Evolutionary conservation across 2,888 invertebrate genomes (phyloP).

Genomic region (Chrysodeixis includens): DNA sequence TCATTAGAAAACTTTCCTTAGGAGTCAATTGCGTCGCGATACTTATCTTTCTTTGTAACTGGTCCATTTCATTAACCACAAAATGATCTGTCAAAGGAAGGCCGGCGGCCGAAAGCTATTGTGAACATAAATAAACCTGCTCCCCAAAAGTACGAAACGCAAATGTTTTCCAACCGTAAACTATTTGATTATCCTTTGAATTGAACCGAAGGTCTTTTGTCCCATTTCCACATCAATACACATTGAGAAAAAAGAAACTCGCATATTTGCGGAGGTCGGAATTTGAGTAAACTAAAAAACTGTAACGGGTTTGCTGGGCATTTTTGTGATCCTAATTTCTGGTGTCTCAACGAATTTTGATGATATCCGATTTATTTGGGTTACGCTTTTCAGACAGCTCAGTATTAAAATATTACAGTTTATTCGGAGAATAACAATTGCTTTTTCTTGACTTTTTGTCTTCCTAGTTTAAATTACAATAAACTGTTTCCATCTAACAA

Average conservation of each 20-base stretch:
- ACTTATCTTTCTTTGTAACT: constrained; percentile 50
- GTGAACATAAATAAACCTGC: constrained; percentile 69
- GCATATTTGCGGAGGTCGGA: constrained; percentile 70
- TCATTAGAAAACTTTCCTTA: constrained; percentile 51
- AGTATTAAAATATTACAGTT: not conserved
- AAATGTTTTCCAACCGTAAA: constrained; percentile 73
- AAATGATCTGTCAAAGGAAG: constrained; percentile 71
- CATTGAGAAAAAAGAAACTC: constrained; percentile 65
- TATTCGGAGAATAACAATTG: not conserved
- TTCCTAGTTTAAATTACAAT: too few species aligned
- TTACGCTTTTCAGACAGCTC: not conserved
- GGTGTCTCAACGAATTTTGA: constrained; percentile 22
- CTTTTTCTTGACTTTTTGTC: too few species aligned
- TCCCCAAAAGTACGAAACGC: constrained; percentile 66
- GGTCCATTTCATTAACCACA: constrained; percentile 66
- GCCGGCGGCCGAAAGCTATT: constrained; percentile 63
- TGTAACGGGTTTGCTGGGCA: constrained; percentile 30
- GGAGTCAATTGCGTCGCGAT: constrained; percentile 54
- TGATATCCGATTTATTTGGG: constrained; percentile 7
- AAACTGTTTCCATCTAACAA: too few species aligned
- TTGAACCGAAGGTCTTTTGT: constrained; percentile 72
- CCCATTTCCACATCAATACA: constrained; percentile 74
- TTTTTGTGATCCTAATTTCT: constrained; percentile 44
- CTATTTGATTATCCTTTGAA: constrained; percentile 81
- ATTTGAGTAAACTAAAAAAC: constrained; percentile 61